Base-by-base conservation (phyloP, 2,888 invertebrate genomes). In the Altica lythri region DNA sequence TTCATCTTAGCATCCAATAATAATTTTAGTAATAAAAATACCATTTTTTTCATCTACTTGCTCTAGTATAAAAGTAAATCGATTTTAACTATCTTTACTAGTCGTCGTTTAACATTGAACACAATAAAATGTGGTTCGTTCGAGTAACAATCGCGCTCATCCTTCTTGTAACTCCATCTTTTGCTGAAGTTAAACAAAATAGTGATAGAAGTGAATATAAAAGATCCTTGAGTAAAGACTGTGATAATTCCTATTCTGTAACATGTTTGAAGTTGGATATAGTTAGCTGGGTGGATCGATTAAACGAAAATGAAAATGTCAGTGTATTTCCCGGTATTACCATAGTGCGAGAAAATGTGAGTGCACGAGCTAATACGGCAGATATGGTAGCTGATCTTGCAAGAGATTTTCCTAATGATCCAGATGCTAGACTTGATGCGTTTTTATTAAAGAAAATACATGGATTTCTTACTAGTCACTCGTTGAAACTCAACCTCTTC, bases 181-280 rank as follows among this genome's bases (percentile, higher is more conserved):
- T 86, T 0, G 79, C 90, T 57, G 86, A 86, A 57, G 43, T 27
- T 10, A 47, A 4, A n/a, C 32, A 51, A 22, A 53, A 50, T 42
- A 59, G 49, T 45, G 55, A 55, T 12, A 19, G 50, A 16, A 50
- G 40, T 46, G 63, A 63, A 18, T 63, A 60, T 34, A 65, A 64
- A 38, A 54, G 59, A 42, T 58, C 71, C 5, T 65, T 77, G 4
- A 68, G 75, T n/a, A 68, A 69, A 27, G 79, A 79, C 57, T 86
- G 86, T 68, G 78, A 77, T 44, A 78, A 78, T 14, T 75, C 78
- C 1, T 83, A 84, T 65, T 88, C 84, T 71, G 79, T 85, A 14
- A 86, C 86, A 70, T 90, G 90, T 68, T 75, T 90, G 19, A 90
- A 90, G 69, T 76, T 90, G 50, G 89, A 89, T 64, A 82, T 88